Base-by-base conservation (phyloP, 2,797 vertebrate species). In the Anguilla pacifica region DNA sequence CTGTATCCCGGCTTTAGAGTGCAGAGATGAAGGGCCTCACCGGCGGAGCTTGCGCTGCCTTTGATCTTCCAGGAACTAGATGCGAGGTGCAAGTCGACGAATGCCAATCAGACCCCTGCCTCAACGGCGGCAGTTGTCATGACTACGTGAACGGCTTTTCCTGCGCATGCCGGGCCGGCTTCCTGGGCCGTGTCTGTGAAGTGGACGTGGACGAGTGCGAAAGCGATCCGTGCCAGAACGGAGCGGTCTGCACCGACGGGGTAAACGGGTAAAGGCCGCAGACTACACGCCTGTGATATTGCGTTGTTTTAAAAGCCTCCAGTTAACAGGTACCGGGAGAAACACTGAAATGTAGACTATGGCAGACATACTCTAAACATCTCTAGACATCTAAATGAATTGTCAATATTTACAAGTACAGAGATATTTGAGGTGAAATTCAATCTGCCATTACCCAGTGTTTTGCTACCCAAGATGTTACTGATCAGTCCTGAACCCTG, bases 31-130 rank as follows among this genome's bases (percentile, higher is more conserved):
- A 79, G 39, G 39, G 35, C 43, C 46, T 22, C 43, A 51, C 77
- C 77, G 19, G 39, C 5, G 35, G 77, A 81, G 43, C 77, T 81
- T 17, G 19, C 6, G 11, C 6, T 82, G 11, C 79, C 88, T 85
- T 77, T 91, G 88, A 93, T 96, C 92, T 91, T 90, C 89, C 96
- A 99, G 98, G 97, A 79, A 88, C 86, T 35, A 96, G 96, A 93
- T 98, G 98, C 87, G 97, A 97, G 92, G n/a, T 96, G 89, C 95
- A 97, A 90, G 94, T 96, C 90, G 95, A 97, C 1, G 95, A 96
- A 90, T 98, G 98, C 93, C 94, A 89, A 51, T 97, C 97, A 88
- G 91, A 94, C 91, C 97, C 97, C 0, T 98, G 98, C 93, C 94
- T 95, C 90, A 96, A 97, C 0, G 95, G 94, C 0, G 97, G 94